These are phyloP conservation scores for Ceraclea dissimilis DNA, from an alignment of 2,888 invertebrate species.

Conservation along the genomic window DNA sequence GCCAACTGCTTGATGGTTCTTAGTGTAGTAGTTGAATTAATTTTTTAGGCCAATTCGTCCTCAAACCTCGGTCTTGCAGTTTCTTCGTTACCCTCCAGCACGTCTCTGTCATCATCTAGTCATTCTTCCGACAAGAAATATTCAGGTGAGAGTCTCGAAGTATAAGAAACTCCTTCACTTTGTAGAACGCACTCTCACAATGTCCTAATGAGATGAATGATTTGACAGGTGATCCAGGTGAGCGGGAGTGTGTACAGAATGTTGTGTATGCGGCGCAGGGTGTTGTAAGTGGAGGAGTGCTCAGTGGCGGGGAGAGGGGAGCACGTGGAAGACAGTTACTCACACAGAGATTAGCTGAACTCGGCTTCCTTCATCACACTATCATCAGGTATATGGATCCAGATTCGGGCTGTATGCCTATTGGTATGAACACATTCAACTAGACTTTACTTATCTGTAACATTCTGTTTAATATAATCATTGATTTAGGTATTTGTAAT, in stretches of 20 bases:
- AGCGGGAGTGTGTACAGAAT: slow-evolving; percentile 58
- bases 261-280: slow-evolving; percentile 80
- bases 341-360: slow-evolving; percentile 70
- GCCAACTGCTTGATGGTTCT: too few species aligned
- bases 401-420: slow-evolving; percentile 55
- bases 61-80: background rate
- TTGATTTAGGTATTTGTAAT: background rate
- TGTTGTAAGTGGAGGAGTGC: slow-evolving; percentile 52
- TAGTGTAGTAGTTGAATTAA: background rate
- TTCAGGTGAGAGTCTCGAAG: background rate
- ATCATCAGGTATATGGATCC: slow-evolving; percentile 73
- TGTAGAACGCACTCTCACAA: background rate
- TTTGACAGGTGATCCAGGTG: slow-evolving; percentile 11
- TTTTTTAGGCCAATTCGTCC: background rate
- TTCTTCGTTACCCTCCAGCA: background rate
- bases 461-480: too few species aligned
- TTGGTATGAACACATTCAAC: slow-evolving; percentile 33
- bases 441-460: too few species aligned
- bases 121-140: background rate
- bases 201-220: too few species aligned
- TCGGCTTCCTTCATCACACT: slow-evolving; percentile 79
- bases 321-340: slow-evolving; percentile 51
- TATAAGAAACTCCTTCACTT: too few species aligned
- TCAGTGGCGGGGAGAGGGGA: slow-evolving; percentile 44
- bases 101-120: background rate